Evolutionary conservation across 2,797 vertebrate species (phyloP), one percentile per base, ranked within the genome.

Genomic region (Anas acuta): DNA sequence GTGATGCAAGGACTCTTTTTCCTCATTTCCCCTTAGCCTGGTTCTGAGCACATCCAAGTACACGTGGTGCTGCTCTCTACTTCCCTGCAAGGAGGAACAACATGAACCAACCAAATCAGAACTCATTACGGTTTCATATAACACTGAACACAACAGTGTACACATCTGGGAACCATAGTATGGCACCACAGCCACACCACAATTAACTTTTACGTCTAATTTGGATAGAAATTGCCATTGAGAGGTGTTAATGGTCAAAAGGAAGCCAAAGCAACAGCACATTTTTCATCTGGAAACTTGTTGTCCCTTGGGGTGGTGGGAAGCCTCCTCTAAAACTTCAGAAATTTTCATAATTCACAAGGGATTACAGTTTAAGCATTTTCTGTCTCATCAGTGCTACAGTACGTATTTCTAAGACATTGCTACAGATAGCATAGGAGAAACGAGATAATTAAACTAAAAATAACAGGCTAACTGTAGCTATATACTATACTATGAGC

Each of bases 271-370:
- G 71, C 20, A 65, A 30, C 20, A 30, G 45, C 12, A 3, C 4
- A 7, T 43, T 91, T 88, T 92, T 84, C 37, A 89, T 73, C 76
- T 89, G 51, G 73, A 89, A 94, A 75, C 35, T 35, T 25, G 9
- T 20, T 66, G 82, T 82, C 60, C n/a, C 53, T 76, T 43, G 20
- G 37, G 28, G 25, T 10, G 33, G 28, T 11, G 47, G 14, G 41
- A 62, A 85, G 23, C 33, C 51, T 35, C 53, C 28, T 75, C 54
- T 78, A 54, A 79, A 90, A 84, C 13, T 39, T 26, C 13, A 0
- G 13, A 76, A 17, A 20, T 51, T 64, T 90, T 74, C 53, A 35
- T 60, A 64, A 20, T 62, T 53, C 47, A 79, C 47, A 75, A 77
- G 16, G 11, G 13, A 79, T 47, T 57, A 14, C 12, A 70, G 37